Conservation (phyloP, 2,113 vertebrate species). For the Promerops cafer region DNA sequence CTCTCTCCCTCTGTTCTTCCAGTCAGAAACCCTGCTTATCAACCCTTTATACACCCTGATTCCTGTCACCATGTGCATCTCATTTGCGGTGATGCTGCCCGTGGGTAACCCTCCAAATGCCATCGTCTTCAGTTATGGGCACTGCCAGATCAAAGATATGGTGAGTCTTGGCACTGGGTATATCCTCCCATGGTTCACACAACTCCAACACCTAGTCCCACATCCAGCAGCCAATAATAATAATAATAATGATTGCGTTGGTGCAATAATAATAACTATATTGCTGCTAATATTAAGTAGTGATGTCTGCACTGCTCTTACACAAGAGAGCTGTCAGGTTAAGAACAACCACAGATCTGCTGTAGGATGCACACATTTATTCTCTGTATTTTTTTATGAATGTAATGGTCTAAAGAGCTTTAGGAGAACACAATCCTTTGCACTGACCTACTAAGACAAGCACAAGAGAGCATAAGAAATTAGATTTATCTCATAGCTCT, state of each 20-base stretch:
- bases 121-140: conserved; percentile 97
- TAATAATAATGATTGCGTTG: neutral
- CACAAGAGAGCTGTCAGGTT: neutral
- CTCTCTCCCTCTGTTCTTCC: neutral
- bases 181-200: neutral
- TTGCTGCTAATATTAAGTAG: neutral
- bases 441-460: neutral
- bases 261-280: neutral
- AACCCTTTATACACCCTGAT: conserved; percentile 96
- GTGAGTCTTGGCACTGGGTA: conserved; percentile 60
- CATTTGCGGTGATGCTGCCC: conserved; percentile 97
- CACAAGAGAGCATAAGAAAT: neutral
- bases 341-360: neutral
- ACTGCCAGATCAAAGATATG: conserved; percentile 97
- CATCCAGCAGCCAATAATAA: neutral
- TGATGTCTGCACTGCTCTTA: neutral
- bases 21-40: conserved; percentile 93
- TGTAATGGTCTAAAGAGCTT: neutral
- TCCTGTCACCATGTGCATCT: conserved; percentile 96
- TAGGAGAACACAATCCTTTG: neutral
- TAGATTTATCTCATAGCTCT: neutral
- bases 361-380: neutral
- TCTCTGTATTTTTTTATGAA: neutral
- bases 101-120: conserved; percentile 98
- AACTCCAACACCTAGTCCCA: neutral